Evolutionary conservation across 1,140 invertebrate species (phyloP).

Genomic region (Lepidurus packardi): DNA sequence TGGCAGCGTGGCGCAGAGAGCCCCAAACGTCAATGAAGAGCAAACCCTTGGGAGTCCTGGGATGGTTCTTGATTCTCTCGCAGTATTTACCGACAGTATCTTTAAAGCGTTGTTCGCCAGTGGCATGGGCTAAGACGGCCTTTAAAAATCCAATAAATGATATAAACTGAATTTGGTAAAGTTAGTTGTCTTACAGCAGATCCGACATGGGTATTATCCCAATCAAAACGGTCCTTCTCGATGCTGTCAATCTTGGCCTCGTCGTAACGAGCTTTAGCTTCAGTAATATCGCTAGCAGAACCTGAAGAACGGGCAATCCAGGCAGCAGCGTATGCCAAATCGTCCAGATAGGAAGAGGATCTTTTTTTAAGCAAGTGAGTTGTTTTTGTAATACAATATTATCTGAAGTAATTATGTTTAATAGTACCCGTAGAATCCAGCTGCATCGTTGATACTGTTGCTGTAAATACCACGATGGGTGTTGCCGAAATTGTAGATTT

Average conservation of each 20-base stretch:
- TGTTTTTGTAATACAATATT: not conserved
- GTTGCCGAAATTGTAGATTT: constrained; percentile 57
- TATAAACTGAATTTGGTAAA: not conserved
- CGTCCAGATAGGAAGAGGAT: constrained; percentile 55
- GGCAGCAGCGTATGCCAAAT: constrained; percentile 56
- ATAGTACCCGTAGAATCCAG: constrained; percentile 48
- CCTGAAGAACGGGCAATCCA: constrained; percentile 59
- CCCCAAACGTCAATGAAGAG: constrained; percentile 54
- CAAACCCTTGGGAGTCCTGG: constrained; percentile 52
- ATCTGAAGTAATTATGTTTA: not conserved
- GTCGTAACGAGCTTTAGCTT: constrained; percentile 50
- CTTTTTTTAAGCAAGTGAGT: constrained; percentile 39
- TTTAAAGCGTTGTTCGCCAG: constrained; percentile 46
- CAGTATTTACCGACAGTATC: constrained; percentile 51
- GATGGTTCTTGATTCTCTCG: constrained; percentile 48
- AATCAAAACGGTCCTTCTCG: constrained; percentile 47
- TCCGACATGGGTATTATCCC: constrained; percentile 56
- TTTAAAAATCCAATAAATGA: constrained; percentile 37
- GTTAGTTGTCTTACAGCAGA: constrained; percentile 47
- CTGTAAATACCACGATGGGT: constrained; percentile 53
- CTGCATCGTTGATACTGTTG: constrained; percentile 52
- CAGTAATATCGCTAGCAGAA: constrained; percentile 50
- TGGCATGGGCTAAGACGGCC: constrained; percentile 48
- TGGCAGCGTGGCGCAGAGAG: constrained; percentile 54
- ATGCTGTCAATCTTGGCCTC: constrained; percentile 48